Base-by-base conservation (phyloP, 2,113 vertebrate genomes). In the Cyprinodon brontotheroides region DNA sequence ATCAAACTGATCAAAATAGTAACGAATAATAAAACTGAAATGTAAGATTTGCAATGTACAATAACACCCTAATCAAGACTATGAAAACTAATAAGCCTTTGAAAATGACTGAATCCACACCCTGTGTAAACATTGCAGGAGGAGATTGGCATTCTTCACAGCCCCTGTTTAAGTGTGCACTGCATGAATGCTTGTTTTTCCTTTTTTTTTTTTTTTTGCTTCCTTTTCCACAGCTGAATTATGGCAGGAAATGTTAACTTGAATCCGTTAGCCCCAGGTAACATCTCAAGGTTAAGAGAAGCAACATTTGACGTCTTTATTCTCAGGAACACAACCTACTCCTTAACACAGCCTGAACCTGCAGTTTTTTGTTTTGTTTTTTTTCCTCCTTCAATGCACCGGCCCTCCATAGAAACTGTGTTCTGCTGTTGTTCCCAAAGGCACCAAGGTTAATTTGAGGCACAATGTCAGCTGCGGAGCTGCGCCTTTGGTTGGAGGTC, bases 211-310 rank as follows among this genome's bases (percentile, higher is more conserved):
- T 41, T 64, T 8, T 20, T 45, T 45, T 10, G 29, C 29, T 29
- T 29, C 1, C 29, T 29, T 29, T 29, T 29, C 29, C 38, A 61
- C 74, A 45, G 66, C 39, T 2, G 50, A 82, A 81, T 82, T 83
- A 71, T 79, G 81, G 85, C 76, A 85, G 73, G 43, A 90, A 83
- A 68, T 74, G 80, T 86, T 84, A 72, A 70, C 65, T 83, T 59
- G 66, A 84, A 80, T 77, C 57, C 22, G 8, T 81, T 65, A 50
- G 77, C 75, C 70, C 72, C 67, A 63, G 77, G 85, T 84, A 76
- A 70, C 61, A 61, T 80, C 69, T 81, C 64, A 81, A 84, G 88
- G 85, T 86, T 67, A 81, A 73, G 78, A 81, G 39, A 82, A 72
- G 65, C 12, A 50, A 57, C 38, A 39, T 59, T 41, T 62, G 48